phyloP scores from a whole-genome alignment of 2,888 invertebrate species.

The Hecatera dysodea region DNA sequence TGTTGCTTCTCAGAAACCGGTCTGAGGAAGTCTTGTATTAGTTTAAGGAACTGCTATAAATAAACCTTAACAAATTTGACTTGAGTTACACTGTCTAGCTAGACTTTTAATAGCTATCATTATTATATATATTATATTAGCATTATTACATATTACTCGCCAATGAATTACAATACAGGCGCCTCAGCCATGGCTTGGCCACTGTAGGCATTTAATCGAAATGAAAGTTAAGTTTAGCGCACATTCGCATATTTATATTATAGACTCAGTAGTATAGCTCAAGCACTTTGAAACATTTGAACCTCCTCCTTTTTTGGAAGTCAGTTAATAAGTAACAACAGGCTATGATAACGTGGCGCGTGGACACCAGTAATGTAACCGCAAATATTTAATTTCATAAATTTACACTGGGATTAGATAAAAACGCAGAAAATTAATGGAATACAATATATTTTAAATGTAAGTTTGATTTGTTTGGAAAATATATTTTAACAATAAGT shows the following conservation, averaged over 20 bases:
- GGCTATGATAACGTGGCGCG: not conserved
- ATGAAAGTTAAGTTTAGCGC: not conserved
- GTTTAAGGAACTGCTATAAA: not conserved
- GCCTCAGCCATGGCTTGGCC: not conserved
- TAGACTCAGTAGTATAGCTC: not conserved
- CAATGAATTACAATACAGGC: not conserved
- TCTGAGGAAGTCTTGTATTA: not conserved
- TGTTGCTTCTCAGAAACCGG: not conserved
- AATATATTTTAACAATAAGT: constrained; percentile 23
- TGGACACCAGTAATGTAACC: not conserved
- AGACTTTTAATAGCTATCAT: too few relatives aligned
- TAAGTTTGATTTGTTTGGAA: constrained; percentile 19
- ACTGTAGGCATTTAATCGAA: not conserved
- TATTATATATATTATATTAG: too few relatives aligned
- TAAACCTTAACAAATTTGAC: not conserved
- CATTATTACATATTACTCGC: not conserved
- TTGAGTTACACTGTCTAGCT: not conserved
- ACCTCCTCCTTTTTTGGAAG: too few relatives aligned
- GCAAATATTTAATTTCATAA: not conserved
- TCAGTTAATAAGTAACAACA: not conserved
- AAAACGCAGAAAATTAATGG: constrained; percentile 30
- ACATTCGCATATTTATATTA: constrained; percentile 12
- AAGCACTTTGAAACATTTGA: not conserved
- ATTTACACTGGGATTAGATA: constrained; percentile 9
- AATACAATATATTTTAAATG: constrained; percentile 37